Evolutionary conservation across 2,797 vertebrate species (phyloP).

Genomic region (Heterohyrax brucei): DNA sequence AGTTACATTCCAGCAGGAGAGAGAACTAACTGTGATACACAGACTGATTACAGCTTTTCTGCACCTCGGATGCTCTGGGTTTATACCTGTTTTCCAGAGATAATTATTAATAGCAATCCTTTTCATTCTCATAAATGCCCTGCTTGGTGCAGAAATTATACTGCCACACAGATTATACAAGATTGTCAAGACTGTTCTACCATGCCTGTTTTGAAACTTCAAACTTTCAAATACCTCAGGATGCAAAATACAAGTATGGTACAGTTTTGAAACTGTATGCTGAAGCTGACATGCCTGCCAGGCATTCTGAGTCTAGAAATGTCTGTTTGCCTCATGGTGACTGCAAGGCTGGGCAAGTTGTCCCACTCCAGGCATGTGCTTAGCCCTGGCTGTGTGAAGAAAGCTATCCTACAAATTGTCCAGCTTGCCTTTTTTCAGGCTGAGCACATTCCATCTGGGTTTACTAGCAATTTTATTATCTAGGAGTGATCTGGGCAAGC

Average conservation of each 20-base stretch:
- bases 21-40: background rate
- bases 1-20: background rate
- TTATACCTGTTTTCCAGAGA: background rate
- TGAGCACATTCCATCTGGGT: background rate
- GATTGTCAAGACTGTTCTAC: background rate
- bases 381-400: background rate
- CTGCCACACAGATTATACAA: background rate
- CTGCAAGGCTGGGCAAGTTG: background rate
- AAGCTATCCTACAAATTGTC: background rate
- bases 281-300: background rate
- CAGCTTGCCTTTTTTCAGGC: background rate
- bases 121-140: background rate
- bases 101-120: background rate
- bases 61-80: background rate
- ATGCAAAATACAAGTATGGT: background rate
- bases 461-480: background rate
- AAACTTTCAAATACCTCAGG: constrained; percentile 28
- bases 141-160: background rate
- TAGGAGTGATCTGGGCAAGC: background rate
- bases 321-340: background rate
- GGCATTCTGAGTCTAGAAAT: background rate
- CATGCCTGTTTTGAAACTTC: background rate
- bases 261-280: background rate
- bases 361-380: background rate
- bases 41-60: background rate